phyloP scores from a whole-genome alignment of 2,797 vertebrate genomes.

The Scarus forsteni region DNA sequence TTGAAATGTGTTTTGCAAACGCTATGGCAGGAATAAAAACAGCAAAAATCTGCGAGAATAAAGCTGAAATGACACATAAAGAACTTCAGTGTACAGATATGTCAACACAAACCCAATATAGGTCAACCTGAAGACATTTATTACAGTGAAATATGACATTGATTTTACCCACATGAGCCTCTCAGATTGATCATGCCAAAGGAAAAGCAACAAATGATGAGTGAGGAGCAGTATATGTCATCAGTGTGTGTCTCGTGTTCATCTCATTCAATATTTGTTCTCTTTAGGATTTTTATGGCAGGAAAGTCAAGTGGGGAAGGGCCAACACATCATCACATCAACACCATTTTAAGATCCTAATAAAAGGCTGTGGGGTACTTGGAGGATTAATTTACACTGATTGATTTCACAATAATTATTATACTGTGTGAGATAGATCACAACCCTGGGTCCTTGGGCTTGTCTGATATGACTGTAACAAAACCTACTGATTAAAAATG shows the following conservation, averaged over 20 bases:
- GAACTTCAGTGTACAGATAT: too few relatives aligned
- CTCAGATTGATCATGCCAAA: slow-evolving; percentile 22
- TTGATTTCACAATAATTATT: slow-evolving; percentile 54
- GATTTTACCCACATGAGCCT: slow-evolving; percentile 29
- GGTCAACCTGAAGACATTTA: slow-evolving; percentile 1
- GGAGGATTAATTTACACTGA: slow-evolving; percentile 44
- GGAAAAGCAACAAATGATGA: slow-evolving; percentile 2
- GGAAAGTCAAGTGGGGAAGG: slow-evolving; percentile 9
- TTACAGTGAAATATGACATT: slow-evolving; percentile 21
- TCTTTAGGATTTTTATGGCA: slow-evolving; percentile 10
- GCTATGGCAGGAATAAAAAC: slow-evolving; percentile 28
- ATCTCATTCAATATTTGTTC: slow-evolving; percentile 12
- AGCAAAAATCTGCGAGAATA: slow-evolving; percentile 17
- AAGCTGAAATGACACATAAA: slow-evolving; percentile 29
- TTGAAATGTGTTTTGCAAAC: slow-evolving; percentile 29
- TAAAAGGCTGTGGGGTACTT: slow-evolving; percentile 36
- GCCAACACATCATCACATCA: slow-evolving; percentile 15
- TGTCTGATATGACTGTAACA: slow-evolving; percentile 33
- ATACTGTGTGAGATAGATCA: slow-evolving; percentile 34
- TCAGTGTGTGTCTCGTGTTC: slow-evolving; percentile 4
- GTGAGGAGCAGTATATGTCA: neutral
- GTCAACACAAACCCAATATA: slow-evolving; percentile 21
- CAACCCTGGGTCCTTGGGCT: slow-evolving; percentile 24
- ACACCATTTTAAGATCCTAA: slow-evolving; percentile 35
- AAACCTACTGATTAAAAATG: slow-evolving; percentile 49